Evolutionary conservation across 2,113 vertebrate species (phyloP), one percentile per base, ranked within the genome.

Genomic region (Drymodes brunneopygia): DNA sequence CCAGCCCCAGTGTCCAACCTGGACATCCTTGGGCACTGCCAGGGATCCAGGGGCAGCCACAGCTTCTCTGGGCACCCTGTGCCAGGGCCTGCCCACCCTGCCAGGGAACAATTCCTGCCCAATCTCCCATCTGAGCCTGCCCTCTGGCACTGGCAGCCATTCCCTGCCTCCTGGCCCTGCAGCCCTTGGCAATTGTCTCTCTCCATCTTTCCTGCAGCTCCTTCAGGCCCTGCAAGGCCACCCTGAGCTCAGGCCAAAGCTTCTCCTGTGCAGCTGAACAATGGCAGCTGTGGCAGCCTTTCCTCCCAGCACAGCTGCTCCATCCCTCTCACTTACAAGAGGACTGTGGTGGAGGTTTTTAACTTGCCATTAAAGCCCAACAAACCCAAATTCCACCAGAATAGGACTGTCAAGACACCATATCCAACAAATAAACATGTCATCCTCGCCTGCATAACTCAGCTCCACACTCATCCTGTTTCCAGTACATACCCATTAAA

Each of bases 281-380:
- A 29, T 47, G 0, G 4, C 65, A 71, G 25, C 29, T 87, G 12
- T 64, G 7, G 3, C 66, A 64, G 66, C 50, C 31, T 80, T 64
- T 64, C 16, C 74, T 40, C 2, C 14, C 85, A 80, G 48, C 66
- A 71, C 11, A 56, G 42, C 42, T 73, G 38, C 60, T 60, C 61
- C 69, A 67, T 9, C 16, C 24, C 53, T 81, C 29, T n/a, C 51
- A 22, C 36, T 77, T 51, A 5, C 3, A 65, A 54, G 27, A 61
- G 25, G 72, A 40, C 44, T 45, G 20, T 50, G 40, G 61, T 31
- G n/a, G 72, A 87, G 22, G 9, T 45, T 71, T 81, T 71, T 78
- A 66, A 86, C 74, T 91, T 89, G 64, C 31, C 31, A 31, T 53
- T 86, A 86, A 88, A 83, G 60, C 25, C 77, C 50, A 83, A 65